A percentile compares a stretch with the other conserved stretches of the same genome.
Conservation (phyloP, 1,140 invertebrate species). For the Drosophila saltans region DNA sequence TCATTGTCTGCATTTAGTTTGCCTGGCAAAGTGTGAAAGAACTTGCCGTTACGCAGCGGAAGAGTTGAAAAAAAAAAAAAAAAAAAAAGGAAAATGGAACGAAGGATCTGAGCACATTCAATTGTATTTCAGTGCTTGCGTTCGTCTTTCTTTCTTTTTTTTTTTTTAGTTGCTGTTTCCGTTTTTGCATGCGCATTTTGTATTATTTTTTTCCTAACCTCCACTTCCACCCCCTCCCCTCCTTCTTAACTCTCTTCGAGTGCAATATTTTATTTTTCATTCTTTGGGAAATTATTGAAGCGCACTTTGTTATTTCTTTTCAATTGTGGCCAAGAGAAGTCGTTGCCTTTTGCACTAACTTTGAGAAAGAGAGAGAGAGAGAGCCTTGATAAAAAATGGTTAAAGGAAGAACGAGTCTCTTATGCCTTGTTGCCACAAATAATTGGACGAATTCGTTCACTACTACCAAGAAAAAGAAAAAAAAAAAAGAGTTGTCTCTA, state of each 20-base stretch:
- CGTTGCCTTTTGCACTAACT: constrained; percentile 23
- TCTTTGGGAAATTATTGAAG: constrained; percentile 65
- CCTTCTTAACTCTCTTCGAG: neutral
- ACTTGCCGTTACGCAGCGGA: constrained; percentile 63
- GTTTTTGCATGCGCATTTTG: constrained; percentile 69
- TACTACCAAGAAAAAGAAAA: neutral
- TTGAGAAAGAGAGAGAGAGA: constrained; percentile 9
- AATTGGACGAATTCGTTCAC: constrained; percentile 36
- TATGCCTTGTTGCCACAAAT: constrained; percentile 41
- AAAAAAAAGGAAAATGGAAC: constrained; percentile 38
- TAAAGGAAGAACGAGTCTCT: no score
- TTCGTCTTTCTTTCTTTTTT: constrained; percentile 4
- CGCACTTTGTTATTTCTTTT: constrained; percentile 65
- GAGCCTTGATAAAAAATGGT: constrained; percentile 6
- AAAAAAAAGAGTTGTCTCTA: neutral
- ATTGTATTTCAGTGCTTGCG: constrained; percentile 45
- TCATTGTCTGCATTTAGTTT: constrained; percentile 64
- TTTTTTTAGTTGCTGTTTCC: constrained; percentile 45
- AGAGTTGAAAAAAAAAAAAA: constrained; percentile 45
- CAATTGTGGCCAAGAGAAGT: constrained; percentile 45
- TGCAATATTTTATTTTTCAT: constrained; percentile 19
- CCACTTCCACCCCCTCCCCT: neutral
- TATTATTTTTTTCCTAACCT: constrained; percentile 46
- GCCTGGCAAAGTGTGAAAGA: constrained; percentile 65
- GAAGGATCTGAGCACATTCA: constrained; percentile 59